Percentiles rank a stretch among this genome's conserved stretches.
These are phyloP conservation scores for Tetragonula clypearis DNA, from an alignment of 1,140 invertebrate genomes.

Conservation along the genomic window DNA sequence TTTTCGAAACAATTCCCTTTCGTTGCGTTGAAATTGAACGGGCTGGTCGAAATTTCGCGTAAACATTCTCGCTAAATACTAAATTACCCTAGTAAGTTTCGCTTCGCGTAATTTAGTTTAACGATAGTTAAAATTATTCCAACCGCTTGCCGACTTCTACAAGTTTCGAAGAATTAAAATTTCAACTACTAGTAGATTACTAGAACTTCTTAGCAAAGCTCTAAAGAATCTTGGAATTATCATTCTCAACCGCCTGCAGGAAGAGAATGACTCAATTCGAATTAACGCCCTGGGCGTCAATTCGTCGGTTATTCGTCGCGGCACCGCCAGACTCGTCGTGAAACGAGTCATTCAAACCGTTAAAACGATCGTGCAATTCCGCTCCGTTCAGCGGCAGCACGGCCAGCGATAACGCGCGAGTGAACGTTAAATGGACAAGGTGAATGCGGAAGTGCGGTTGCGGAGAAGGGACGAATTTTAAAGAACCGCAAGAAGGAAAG, in stretches of 20 bases:
- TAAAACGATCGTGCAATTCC: constrained; percentile 26
- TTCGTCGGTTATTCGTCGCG: neutral
- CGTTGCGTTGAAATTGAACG: no score
- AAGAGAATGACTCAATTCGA: neutral
- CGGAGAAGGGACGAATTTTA: constrained; percentile 56
- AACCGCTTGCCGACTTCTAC: neutral
- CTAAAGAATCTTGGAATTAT: neutral
- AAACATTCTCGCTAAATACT: no score
- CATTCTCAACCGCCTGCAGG: neutral
- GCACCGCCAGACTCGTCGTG: neutral
- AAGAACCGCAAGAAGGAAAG: constrained; percentile 55
- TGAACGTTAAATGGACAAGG: constrained; percentile 60
- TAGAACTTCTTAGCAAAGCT: neutral
- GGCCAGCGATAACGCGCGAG: constrained; percentile 47
- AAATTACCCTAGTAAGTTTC: no score
- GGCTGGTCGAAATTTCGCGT: no score
- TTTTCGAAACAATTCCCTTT: no score
- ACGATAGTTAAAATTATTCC: no score
- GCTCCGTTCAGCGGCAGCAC: neutral
- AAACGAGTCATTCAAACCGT: constrained; percentile 17
- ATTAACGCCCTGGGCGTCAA: neutral
- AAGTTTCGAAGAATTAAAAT: neutral
- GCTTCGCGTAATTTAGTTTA: no score
- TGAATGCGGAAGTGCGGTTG: constrained; percentile 64
- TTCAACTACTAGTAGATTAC: neutral